Percentiles rank a stretch among this genome's conserved stretches.
Conservation (phyloP, 2,113 vertebrate genomes). For the Pantherophis guttatus region DNA sequence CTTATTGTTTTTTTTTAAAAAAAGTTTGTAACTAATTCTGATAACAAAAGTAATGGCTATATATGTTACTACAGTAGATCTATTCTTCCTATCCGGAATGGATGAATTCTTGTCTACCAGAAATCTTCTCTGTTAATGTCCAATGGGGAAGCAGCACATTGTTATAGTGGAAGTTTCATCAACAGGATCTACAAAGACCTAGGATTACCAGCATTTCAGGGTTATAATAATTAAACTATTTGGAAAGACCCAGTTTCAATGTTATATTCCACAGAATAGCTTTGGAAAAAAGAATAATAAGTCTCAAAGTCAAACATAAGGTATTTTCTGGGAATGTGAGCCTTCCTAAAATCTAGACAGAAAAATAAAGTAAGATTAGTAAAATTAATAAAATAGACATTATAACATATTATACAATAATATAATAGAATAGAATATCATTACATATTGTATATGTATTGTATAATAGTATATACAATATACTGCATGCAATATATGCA, state of each 20-base stretch:
- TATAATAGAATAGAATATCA: background rate
- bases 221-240: background rate
- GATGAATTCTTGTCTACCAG: background rate
- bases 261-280: background rate
- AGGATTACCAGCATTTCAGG: background rate
- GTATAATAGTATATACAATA: background rate
- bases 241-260: background rate
- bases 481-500: background rate
- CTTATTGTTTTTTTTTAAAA: background rate
- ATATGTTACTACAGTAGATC: background rate
- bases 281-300: background rate
- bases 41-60: background rate
- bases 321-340: background rate
- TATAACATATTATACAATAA: background rate
- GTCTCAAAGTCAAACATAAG: background rate
- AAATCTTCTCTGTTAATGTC: background rate
- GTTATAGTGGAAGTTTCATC: background rate
- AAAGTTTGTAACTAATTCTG: background rate
- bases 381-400: background rate
- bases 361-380: background rate
- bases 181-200: background rate
- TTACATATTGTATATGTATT: background rate
- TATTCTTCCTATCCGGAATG: background rate
- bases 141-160: background rate
- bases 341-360: constrained; percentile 2